Percentiles rank a stretch among this genome's conserved stretches.
Conservation (phyloP, 2,888 invertebrate genomes). For the Trachelus tabidus region DNA sequence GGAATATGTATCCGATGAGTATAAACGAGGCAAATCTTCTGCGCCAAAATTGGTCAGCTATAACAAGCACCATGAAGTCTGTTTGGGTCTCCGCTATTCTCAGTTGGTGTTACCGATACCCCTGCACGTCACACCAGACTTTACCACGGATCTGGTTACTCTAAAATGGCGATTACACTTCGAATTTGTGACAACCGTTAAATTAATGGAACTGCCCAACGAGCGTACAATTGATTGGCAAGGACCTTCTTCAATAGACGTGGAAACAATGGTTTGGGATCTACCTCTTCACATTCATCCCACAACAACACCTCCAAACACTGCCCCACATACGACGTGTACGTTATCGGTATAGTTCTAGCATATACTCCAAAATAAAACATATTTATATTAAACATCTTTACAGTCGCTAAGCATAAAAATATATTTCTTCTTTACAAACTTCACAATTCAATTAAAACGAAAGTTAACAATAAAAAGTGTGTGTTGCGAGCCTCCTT, state of each 20-base stretch:
- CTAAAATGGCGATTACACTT: slow-evolving; percentile 96
- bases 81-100: slow-evolving; percentile 87
- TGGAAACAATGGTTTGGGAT: slow-evolving; percentile 99
- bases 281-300: slow-evolving; percentile 94
- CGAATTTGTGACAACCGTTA: slow-evolving; percentile 92
- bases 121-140: slow-evolving; percentile 94
- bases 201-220: slow-evolving; percentile 72
- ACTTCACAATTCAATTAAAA: not conserved
- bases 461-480: not conserved
- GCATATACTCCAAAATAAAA: not conserved
- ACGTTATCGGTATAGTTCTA: slow-evolving; percentile 51
- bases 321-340: slow-evolving; percentile 58
- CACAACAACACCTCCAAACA: slow-evolving; percentile 72
- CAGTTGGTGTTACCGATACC: slow-evolving; percentile 95
- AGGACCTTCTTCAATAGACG: slow-evolving; percentile 86
- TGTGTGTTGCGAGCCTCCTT: not conserved
- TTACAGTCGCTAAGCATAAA: not conserved
- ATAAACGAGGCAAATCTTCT: slow-evolving; percentile 55
- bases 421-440: not conserved
- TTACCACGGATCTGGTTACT: slow-evolving; percentile 90
- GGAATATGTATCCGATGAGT: slow-evolving; percentile 74
- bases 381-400: not conserved
- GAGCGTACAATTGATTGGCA: slow-evolving; percentile 77
- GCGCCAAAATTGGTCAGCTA: slow-evolving; percentile 74
- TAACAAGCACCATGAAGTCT: slow-evolving; percentile 93